Percentiles rank a stretch among this genome's conserved stretches.
phyloP scores from a whole-genome alignment of 92 coral and sea anemone species.

The Anthopleura xanthogrammica region DNA sequence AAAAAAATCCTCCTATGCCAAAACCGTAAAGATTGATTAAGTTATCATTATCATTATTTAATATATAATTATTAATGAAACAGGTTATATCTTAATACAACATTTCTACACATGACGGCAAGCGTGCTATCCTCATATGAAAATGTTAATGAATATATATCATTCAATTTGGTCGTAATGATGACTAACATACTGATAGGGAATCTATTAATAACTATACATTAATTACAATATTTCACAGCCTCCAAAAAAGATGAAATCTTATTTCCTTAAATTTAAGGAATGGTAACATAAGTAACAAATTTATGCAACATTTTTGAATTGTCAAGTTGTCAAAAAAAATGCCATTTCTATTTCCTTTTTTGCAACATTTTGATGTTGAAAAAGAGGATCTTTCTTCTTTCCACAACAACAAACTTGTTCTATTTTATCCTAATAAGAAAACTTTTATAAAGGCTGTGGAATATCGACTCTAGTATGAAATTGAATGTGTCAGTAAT shows the following conservation, averaged over 20 bases:
- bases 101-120: not conserved
- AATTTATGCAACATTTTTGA: too few species aligned
- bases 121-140: not conserved
- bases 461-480: not conserved
- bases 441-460: not conserved
- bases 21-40: not conserved
- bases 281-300: too few species aligned
- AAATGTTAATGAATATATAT: not conserved
- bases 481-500: not conserved
- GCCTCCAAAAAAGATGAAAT: not conserved
- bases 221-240: not conserved
- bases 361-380: too few species aligned
- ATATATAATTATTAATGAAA: not conserved
- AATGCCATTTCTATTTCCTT: too few species aligned
- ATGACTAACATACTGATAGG: not conserved
- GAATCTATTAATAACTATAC: not conserved
- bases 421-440: not conserved
- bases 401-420: too few species aligned
- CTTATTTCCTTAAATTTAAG: not conserved
- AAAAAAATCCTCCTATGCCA: not conserved
- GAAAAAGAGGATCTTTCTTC: too few species aligned
- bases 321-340: too few species aligned
- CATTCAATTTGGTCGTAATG: not conserved
- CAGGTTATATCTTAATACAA: not conserved
- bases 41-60: not conserved